Percentiles rank a stretch among this genome's conserved stretches.
These are phyloP conservation scores for Tetranychus truncatus DNA, from an alignment of 2,888 invertebrate species.

Conservation along the genomic window DNA sequence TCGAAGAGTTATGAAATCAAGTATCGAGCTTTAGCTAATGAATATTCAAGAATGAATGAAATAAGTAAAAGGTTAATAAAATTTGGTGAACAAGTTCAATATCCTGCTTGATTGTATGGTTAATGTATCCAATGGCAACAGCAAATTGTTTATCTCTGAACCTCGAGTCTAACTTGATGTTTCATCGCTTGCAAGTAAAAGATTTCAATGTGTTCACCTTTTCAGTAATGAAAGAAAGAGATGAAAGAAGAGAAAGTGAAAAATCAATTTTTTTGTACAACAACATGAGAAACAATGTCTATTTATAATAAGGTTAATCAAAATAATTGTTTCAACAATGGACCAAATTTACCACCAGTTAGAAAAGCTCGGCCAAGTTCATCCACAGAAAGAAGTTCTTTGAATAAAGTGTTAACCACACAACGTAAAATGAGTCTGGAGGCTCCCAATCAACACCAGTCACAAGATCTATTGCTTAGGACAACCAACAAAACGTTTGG, in stretches of 20 bases:
- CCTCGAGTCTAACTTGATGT: not conserved
- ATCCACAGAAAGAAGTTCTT: not conserved
- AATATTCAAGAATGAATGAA: not conserved
- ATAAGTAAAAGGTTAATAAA: not conserved
- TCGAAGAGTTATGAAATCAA: not conserved
- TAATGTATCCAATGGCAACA: not conserved
- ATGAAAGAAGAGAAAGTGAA: not conserved
- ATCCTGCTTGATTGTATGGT: not conserved
- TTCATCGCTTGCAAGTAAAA: not conserved
- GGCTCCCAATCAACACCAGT: not conserved
- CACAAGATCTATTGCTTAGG: not conserved
- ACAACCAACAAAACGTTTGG: not conserved
- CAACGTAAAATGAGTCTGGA: conserved; percentile 3
- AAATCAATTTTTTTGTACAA: not conserved
- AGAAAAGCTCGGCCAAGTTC: conserved; percentile 3
- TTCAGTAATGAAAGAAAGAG: not conserved
- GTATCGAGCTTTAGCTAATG: not conserved
- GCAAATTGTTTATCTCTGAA: not conserved
- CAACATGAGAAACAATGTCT: not conserved
- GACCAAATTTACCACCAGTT: not conserved
- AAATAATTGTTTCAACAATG: not conserved
- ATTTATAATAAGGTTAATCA: not conserved
- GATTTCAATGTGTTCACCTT: not conserved
- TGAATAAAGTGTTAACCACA: not conserved
- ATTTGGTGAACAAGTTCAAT: not conserved